These are phyloP conservation scores for Aphelocoma californica DNA, from an alignment of 2,797 vertebrate species.

Conservation along the genomic window DNA sequence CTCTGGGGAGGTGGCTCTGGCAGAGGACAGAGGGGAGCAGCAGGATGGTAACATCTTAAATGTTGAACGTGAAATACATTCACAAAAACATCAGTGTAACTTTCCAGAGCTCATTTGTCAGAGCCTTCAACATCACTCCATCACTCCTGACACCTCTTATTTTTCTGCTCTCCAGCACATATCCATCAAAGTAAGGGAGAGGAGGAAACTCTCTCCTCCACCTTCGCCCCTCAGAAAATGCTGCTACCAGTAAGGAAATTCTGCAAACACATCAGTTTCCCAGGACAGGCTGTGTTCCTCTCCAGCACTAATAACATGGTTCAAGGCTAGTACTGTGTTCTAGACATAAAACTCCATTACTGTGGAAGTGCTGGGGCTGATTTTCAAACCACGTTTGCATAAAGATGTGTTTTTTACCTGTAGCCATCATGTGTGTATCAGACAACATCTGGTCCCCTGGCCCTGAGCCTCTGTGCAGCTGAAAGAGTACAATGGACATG, in stretches of 20 bases:
- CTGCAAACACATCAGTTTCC: conserved; percentile 11
- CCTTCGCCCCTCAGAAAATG: not conserved
- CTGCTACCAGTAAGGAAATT: not conserved
- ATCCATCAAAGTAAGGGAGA: conserved; percentile 8
- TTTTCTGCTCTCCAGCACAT: not conserved
- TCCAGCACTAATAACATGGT: not conserved
- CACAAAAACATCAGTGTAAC: not conserved
- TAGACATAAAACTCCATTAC: not conserved
- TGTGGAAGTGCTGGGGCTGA: not conserved
- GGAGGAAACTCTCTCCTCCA: not conserved
- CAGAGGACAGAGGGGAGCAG: not conserved
- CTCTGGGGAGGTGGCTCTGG: not conserved
- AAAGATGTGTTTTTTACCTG: not conserved
- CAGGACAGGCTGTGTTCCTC: not conserved
- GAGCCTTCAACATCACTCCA: not conserved
- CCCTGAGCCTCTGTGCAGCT: not conserved
- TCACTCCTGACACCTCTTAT: conserved; percentile 1
- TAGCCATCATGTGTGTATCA: not conserved
- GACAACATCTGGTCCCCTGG: not conserved
- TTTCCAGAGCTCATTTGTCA: conserved; percentile 25
- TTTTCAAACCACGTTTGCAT: not conserved
- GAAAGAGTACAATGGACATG: not conserved
- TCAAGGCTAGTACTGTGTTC: not conserved
- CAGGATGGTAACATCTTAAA: rapidly evolving
- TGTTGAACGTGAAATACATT: not conserved